Conservation (phyloP, 2,888 invertebrate genomes). For the Lamproptera curius region DNA sequence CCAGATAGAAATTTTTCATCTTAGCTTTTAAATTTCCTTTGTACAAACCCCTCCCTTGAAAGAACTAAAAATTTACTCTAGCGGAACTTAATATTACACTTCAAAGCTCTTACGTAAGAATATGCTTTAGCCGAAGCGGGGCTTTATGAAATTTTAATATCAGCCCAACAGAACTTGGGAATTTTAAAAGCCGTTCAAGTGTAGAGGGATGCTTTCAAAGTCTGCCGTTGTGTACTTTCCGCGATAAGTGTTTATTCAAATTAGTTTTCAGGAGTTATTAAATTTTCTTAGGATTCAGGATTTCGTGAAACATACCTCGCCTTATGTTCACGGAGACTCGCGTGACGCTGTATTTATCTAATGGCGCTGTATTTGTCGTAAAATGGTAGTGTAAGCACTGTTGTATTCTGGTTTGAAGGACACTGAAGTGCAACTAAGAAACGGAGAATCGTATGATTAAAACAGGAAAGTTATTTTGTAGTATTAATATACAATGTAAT, state of each 20-base stretch:
- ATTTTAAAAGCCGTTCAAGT: slow-evolving; percentile 29
- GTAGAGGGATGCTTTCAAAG: slow-evolving; percentile 5
- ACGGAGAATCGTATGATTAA: too few relatives aligned
- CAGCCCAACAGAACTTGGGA: slow-evolving; percentile 38
- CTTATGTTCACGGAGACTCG: too few relatives aligned
- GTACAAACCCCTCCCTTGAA: slow-evolving; percentile 34
- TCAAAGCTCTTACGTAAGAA: slow-evolving; percentile 49
- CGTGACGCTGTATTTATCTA: too few relatives aligned
- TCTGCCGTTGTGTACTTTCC: slow-evolving; percentile 8
- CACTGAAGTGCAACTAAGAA: too few relatives aligned
- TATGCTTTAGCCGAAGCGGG: slow-evolving; percentile 49
- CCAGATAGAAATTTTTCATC: slow-evolving; percentile 10
- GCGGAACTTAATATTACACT: slow-evolving; percentile 54
- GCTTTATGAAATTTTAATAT: slow-evolving; percentile 66
- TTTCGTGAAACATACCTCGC: too few relatives aligned
- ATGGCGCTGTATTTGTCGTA: too few relatives aligned
- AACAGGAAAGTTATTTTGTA: too few relatives aligned
- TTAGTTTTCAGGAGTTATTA: not conserved
- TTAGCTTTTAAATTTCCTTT: slow-evolving; percentile 16
- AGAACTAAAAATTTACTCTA: slow-evolving; percentile 51
- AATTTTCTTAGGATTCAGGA: too few relatives aligned
- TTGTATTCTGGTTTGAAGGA: too few relatives aligned
- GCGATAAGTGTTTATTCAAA: not conserved
- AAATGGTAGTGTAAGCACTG: too few relatives aligned
- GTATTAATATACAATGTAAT: too few relatives aligned